Conservation (phyloP, 2,113 vertebrate species). For the Microcebus ravelobensis region DNA sequence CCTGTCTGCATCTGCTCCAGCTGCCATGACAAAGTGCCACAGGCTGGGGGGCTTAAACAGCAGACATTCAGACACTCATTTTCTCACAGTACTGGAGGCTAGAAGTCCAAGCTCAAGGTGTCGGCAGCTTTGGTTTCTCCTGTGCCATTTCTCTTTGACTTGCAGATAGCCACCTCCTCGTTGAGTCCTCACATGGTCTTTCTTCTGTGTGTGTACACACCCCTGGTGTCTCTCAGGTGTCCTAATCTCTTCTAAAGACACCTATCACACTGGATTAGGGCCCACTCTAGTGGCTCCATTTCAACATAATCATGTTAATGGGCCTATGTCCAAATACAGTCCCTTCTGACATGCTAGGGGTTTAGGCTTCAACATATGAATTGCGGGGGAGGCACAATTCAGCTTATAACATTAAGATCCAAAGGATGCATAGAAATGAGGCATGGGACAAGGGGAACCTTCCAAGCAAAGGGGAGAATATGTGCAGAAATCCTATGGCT, state of each 20-base stretch:
- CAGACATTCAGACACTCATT: neutral
- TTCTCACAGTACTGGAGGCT: neutral
- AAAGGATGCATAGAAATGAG: neutral
- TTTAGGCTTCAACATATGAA: neutral
- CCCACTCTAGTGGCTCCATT: neutral
- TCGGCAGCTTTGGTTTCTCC: neutral
- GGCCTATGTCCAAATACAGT: neutral
- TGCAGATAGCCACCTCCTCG: neutral
- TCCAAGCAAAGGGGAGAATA: neutral
- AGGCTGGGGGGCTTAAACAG: neutral
- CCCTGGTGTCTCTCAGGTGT: neutral
- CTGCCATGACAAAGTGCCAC: neutral
- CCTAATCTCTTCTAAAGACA: neutral
- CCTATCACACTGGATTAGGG: neutral
- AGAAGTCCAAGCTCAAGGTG: neutral
- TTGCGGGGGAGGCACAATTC: neutral
- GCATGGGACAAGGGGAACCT: neutral
- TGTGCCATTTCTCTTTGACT: neutral
- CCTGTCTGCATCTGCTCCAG: neutral
- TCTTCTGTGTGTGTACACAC: neutral
- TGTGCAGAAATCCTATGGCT: neutral
- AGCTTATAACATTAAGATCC: neutral
- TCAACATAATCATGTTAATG: neutral
- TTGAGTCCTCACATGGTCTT: neutral
- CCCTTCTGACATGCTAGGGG: neutral